Conservation (phyloP, 2,888 invertebrate species). For the Sericinus montela region DNA sequence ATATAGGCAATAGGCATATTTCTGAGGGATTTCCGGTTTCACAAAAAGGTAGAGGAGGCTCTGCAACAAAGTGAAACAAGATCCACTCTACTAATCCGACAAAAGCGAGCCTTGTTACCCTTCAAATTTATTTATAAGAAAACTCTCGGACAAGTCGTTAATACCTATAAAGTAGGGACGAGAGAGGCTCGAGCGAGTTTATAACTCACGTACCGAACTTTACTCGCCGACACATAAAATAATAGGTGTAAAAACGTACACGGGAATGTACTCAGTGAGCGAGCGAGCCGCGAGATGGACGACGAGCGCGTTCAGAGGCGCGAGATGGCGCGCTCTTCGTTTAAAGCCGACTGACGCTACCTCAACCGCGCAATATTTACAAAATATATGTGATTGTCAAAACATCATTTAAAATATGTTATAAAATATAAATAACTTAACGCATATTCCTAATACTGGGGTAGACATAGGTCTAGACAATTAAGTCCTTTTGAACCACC, state of each 20-base stretch:
- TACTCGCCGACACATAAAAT: conserved; percentile 80
- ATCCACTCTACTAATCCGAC: conserved; percentile 79
- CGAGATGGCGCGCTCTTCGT: conserved; percentile 24
- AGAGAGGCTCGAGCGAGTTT: conserved; percentile 78
- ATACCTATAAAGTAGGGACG: conserved; percentile 80
- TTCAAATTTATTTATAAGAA: conserved; percentile 81
- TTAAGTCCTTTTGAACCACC: too few species aligned
- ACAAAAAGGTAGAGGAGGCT: conserved; percentile 68
- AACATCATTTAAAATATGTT: not conserved
- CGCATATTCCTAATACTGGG: too few species aligned
- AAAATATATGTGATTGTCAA: not conserved
- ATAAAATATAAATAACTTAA: too few species aligned
- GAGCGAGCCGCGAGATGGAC: conserved; percentile 71
- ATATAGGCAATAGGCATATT: conserved; percentile 41
- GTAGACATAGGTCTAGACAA: too few species aligned
- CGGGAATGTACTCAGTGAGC: conserved; percentile 79
- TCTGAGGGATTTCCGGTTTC: conserved; percentile 61
- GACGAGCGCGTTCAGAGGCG: conserved; percentile 29
- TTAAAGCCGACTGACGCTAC: conserved; percentile 25
- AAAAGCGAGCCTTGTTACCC: conserved; percentile 80
- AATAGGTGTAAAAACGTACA: conserved; percentile 80
- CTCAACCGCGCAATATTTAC: conserved; percentile 26
- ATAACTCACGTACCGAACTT: conserved; percentile 80
- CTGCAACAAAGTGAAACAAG: conserved; percentile 78
- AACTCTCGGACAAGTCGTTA: conserved; percentile 80